phyloP scores from a whole-genome alignment of 2,113 vertebrate species.

The Hiodon tergisus region DNA sequence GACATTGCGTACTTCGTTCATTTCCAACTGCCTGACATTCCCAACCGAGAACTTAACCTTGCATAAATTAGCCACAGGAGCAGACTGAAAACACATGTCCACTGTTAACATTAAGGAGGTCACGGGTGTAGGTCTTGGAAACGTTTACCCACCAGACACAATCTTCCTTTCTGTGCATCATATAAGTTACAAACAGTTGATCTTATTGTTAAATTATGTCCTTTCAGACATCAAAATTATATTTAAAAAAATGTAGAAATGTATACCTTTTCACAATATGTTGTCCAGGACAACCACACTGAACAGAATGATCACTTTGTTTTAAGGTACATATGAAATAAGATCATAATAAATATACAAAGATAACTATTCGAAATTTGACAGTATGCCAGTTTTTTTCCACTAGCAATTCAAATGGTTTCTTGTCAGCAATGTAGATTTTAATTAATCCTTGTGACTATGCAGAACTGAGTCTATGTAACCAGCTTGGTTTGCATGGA shows the following conservation, averaged over 20 bases:
- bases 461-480: background rate
- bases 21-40: slow-evolving; percentile 4
- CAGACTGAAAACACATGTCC: background rate
- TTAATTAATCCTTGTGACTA: background rate
- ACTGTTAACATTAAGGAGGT: background rate
- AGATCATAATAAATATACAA: too few relatives aligned
- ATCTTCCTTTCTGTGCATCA: background rate
- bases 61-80: slow-evolving; percentile 9
- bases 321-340: too few relatives aligned
- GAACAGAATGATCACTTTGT: too few relatives aligned
- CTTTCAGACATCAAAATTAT: too few relatives aligned
- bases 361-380: too few relatives aligned
- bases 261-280: too few relatives aligned
- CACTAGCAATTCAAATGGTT: background rate
- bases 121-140: background rate
- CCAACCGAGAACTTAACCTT: background rate
- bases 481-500: background rate
- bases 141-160: background rate
- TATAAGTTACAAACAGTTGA: too few relatives aligned
- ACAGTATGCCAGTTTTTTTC: too few relatives aligned
- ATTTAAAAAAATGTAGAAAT: too few relatives aligned
- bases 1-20: background rate
- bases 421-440: background rate
- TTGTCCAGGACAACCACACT: too few relatives aligned
- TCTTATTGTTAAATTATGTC: too few relatives aligned